These are phyloP conservation scores for Macrosiphum euphorbiae DNA, from an alignment of 2,888 invertebrate species.

Conservation along the genomic window DNA sequence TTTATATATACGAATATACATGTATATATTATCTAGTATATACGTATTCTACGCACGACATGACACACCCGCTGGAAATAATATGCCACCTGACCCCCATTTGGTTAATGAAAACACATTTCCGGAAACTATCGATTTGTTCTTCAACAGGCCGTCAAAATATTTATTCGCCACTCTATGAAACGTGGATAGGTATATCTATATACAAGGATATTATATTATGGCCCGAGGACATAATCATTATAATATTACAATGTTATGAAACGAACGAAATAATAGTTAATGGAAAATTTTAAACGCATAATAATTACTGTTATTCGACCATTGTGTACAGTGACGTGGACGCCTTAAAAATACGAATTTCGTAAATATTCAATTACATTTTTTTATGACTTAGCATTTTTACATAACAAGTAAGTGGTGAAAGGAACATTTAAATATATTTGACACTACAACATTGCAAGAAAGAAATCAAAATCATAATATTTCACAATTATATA, in stretches of 20 bases:
- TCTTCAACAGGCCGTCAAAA: conserved; percentile 51
- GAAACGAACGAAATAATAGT: neutral
- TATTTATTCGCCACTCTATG: conserved; percentile 1
- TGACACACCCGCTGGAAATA: conserved; percentile 47
- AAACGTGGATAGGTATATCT: neutral
- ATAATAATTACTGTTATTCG: neutral
- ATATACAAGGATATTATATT: neutral
- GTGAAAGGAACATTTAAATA: neutral
- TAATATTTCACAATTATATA: neutral
- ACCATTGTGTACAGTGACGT: neutral
- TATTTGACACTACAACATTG: neutral
- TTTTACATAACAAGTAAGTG: neutral
- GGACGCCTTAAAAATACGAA: neutral
- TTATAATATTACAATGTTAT: neutral
- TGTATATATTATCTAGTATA: neutral
- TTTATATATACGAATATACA: neutral
- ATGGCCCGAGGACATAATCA: neutral
- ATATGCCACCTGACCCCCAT: conserved; percentile 56
- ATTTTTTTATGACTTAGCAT: neutral
- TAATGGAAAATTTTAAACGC: neutral
- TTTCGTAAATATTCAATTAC: neutral
- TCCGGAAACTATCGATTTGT: conserved; percentile 49
- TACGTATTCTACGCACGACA: conserved; percentile 36
- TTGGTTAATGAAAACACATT: conserved; percentile 60
- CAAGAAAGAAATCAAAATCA: neutral